A percentile compares a stretch with the other conserved stretches of the same genome.
Conservation (phyloP, 2,888 invertebrate species). For the Torymus tubicola region DNA sequence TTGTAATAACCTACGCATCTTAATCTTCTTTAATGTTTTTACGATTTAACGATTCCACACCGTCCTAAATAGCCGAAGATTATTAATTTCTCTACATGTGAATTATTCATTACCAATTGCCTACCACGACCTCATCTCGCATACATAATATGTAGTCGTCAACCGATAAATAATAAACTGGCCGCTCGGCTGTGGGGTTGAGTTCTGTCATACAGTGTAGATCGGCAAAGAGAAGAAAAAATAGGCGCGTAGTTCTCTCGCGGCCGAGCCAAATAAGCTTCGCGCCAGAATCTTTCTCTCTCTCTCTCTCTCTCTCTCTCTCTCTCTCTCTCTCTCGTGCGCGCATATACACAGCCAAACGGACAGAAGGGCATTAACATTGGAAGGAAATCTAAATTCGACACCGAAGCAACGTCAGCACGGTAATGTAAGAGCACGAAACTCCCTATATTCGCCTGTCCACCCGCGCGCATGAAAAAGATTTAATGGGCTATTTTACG, state of each 20-base stretch:
- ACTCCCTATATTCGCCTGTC: background rate
- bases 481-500: constrained; percentile 46
- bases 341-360: constrained; percentile 32
- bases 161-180: background rate
- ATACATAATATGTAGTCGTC: too few relatives aligned
- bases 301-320: too few relatives aligned
- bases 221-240: background rate
- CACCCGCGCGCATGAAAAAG: background rate
- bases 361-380: constrained; percentile 72
- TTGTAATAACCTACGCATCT: too few relatives aligned
- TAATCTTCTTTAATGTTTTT: too few relatives aligned
- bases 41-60: too few relatives aligned
- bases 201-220: background rate
- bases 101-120: too few relatives aligned
- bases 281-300: constrained; percentile 63
- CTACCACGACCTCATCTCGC: too few relatives aligned
- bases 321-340: background rate
- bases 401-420: constrained; percentile 54
- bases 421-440: constrained; percentile 37
- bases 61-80: too few relatives aligned
- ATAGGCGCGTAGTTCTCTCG: background rate
- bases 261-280: constrained; percentile 70
- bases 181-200: too few relatives aligned
- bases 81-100: too few relatives aligned
- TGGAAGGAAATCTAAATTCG: constrained; percentile 70